Base-by-base conservation (phyloP, 2,797 vertebrate genomes). In the Podarcis lilfordi region DNA sequence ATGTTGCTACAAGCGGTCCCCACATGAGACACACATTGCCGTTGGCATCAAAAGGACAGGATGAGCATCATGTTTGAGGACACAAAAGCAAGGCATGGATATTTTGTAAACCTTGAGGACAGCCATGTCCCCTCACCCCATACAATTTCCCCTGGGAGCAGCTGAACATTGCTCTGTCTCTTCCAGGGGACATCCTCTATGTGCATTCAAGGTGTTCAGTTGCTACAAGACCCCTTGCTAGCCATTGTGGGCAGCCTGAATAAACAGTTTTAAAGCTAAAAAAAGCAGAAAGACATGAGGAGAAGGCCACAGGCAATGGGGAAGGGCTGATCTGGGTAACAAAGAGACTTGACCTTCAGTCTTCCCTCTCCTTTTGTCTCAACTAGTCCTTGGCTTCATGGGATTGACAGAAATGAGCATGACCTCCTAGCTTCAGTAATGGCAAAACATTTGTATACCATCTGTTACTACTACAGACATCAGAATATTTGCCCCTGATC, bases 351-450 rank as follows among this genome's bases (percentile, higher is more conserved):
- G 40, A 43, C 55, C 27, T 83, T 69, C 25, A 37, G 19, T 27
- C 55, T 27, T 40, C 11, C 59, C 13, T 82, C 37, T 81, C n/a
- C 3, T 43, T 66, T 74, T 7, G 2, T 23, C 32, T 84, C 32
- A 59, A 19, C 13, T 32, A 19, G 25, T 19, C 25, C 21, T 4
- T n/a, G 27, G 17, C 74, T 69, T 19, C 40, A n/a, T 50, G 45
- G 9, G 32, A 29, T 5, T 59, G n/a, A n/a, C 86, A 77, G 43
- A 13, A 77, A 77, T 37, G 25, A 86, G 40, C 40, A 84, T 83
- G 1, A 2, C 59, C 75, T 82, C 35, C 88, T 17, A 77, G 76
- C 72, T 91, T 71, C 91, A 93, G 29, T 68, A 89, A 92, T 5
- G 35, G 85, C 7, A 55, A 82, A 3, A 37, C 15, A 85, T 29